Base-by-base conservation (phyloP, 1,140 invertebrate species). In the Scaptomyza pallida region DNA sequence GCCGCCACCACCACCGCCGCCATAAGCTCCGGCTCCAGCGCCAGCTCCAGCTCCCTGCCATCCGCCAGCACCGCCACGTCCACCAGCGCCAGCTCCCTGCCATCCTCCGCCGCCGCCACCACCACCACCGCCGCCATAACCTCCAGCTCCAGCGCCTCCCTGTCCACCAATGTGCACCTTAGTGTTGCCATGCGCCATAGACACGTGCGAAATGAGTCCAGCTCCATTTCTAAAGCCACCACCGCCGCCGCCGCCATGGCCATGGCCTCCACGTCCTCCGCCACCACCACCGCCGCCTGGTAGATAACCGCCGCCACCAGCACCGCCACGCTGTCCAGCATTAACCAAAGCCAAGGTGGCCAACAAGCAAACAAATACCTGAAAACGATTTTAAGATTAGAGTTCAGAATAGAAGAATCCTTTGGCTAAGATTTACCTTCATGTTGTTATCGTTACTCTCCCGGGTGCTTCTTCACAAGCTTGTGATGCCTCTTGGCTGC, bases 331-430 rank as follows among this genome's bases (percentile, higher is more conserved):
- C 17, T 82, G 81, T 56, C 86, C 86, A 48, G 86, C 86, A 45
- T 63, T 69, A 43, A n/a, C 86, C 65, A 82, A 35, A 9, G 78
- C 88, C 63, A 90, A 52, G 1, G 76, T 72, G 21, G 78, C 88
- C 50, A 88, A 65, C 43, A 85, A 50, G 68, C 81, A 83, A 15
- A 83, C 77, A 19, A 83, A 83, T 13, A 83, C 72, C 80, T 83
- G 35, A 21, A 47, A 37, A 13, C 33, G 2, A n/a, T n/a, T 2
- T 1, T 21, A 6, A 8, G n/a, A 3, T 48, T 40, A 55, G n/a
- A 10, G 2, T 12, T 8, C 5, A 4, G 8, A 12, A 1, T 19
- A 47, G 19, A 10, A 2, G 2, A 6, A 44, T 13, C 13, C n/a
- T 13, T 4, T 62, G 63, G 72, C 80, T 2, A 21, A 10, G n/a